Evolutionary conservation across 2,113 vertebrate species (phyloP).

Genomic region (Anhinga rufa): DNA sequence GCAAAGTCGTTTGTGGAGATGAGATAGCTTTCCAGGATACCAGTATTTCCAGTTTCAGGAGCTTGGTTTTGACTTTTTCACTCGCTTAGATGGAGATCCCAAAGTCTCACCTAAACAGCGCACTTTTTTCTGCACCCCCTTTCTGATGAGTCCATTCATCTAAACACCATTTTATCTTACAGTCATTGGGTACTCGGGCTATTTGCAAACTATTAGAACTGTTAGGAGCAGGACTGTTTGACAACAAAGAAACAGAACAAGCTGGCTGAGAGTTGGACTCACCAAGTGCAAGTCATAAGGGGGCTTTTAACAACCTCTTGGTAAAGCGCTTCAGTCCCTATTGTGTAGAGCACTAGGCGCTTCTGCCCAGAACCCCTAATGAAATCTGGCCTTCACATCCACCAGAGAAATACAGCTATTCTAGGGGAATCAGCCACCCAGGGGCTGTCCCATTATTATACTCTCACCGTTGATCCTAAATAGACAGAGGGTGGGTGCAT

Average conservation of each 20-base stretch:
- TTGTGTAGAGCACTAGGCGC: not conserved
- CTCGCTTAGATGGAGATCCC: not conserved
- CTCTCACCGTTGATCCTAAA: not conserved
- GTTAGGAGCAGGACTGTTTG: not conserved
- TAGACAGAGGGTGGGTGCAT: not conserved
- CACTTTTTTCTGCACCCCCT: not conserved
- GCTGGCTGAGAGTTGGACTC: not conserved
- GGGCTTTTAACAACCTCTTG: not conserved
- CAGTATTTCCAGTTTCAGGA: conserved; percentile 50
- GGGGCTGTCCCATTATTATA: not conserved
- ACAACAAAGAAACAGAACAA: not conserved
- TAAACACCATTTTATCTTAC: not conserved
- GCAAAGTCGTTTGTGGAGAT: conserved; percentile 4
- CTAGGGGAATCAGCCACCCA: not conserved
- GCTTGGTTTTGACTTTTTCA: not conserved
- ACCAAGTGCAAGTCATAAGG: not conserved
- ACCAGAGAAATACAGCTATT: not conserved
- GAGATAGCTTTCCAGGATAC: conserved; percentile 33
- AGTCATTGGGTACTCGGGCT: not conserved
- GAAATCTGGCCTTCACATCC: not conserved
- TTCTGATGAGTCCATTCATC: not conserved
- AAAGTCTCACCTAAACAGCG: not conserved
- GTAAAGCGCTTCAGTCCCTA: not conserved
- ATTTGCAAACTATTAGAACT: not conserved
- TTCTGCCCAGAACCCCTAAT: not conserved